Evolutionary conservation across 1,140 invertebrate species (phyloP).

Genomic region (Nasonia giraulti): DNA sequence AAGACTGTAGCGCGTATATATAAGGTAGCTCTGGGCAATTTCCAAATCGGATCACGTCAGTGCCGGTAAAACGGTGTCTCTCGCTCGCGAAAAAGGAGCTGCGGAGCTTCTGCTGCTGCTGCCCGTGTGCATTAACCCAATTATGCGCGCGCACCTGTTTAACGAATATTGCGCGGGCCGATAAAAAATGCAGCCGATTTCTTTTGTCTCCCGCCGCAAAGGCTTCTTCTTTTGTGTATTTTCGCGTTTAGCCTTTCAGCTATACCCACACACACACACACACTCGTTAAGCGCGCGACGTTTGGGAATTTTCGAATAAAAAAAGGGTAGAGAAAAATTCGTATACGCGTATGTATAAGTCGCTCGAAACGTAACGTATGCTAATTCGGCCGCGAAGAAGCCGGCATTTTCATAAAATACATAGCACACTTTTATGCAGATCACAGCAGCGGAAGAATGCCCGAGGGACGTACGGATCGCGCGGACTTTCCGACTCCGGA

Average conservation of each 20-base stretch:
- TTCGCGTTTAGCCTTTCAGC: not conserved
- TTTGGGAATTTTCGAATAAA: too few relatives aligned
- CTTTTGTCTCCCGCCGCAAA: not conserved
- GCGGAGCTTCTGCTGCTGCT: not conserved
- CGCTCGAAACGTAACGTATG: not conserved
- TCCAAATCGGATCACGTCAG: constrained; percentile 55
- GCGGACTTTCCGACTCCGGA: not conserved
- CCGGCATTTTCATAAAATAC: not conserved
- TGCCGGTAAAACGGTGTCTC: constrained; percentile 48
- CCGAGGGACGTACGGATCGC: not conserved
- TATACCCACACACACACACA: too few relatives aligned
- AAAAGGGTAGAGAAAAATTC: not conserved
- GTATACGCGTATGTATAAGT: not conserved
- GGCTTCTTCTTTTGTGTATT: not conserved
- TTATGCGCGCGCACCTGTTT: constrained; percentile 1
- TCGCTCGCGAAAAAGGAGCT: not conserved
- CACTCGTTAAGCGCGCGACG: not conserved
- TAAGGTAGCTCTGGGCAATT: constrained; percentile 43
- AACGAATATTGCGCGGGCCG: not conserved
- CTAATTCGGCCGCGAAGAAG: constrained; percentile 9
- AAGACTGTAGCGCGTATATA: constrained; percentile 9
- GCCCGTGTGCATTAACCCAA: constrained; percentile 21
- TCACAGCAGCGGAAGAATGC: not conserved
- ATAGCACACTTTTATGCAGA: constrained; percentile 24
- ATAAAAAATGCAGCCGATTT: constrained; percentile 5